Conservation (phyloP, 2,888 invertebrate genomes). For the Oscheius myriophilus region DNA sequence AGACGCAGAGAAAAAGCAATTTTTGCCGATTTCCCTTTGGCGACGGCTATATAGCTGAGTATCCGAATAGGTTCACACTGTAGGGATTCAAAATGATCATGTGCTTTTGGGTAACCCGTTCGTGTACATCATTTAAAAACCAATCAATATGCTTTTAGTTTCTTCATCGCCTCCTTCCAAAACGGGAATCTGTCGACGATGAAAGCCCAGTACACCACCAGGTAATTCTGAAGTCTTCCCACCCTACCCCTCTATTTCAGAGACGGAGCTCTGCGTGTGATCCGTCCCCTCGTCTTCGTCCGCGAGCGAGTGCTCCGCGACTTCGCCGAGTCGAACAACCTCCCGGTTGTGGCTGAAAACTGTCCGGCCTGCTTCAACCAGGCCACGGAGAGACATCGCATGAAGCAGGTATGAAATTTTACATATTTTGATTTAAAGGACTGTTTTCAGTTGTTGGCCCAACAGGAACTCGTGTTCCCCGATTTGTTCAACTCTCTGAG, state of each 20-base stretch:
- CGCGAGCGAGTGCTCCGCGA: slow-evolving; percentile 81
- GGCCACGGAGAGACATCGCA: slow-evolving; percentile 56
- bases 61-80: no score
- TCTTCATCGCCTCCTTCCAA: slow-evolving; percentile 84
- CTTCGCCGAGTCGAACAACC: slow-evolving; percentile 80
- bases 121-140: no score
- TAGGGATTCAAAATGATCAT: no score
- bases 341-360: slow-evolving; percentile 80
- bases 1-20: no score
- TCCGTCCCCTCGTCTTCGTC: slow-evolving; percentile 87
- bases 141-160: no score
- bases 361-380: slow-evolving; percentile 74
- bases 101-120: no score
- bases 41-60: no score
- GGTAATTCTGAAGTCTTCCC: slow-evolving; percentile 72
- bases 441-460: slow-evolving; percentile 51
- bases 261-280: slow-evolving; percentile 83
- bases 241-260: slow-evolving; percentile 73
- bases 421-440: no score
- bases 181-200: slow-evolving; percentile 83
- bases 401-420: slow-evolving; percentile 40
- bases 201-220: slow-evolving; percentile 82
- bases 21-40: no score
- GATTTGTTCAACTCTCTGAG: slow-evolving; percentile 56
- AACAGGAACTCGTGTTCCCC: slow-evolving; percentile 58